Evolutionary conservation across 2,113 vertebrate species (phyloP).

Genomic region (Micronisus gabar): DNA sequence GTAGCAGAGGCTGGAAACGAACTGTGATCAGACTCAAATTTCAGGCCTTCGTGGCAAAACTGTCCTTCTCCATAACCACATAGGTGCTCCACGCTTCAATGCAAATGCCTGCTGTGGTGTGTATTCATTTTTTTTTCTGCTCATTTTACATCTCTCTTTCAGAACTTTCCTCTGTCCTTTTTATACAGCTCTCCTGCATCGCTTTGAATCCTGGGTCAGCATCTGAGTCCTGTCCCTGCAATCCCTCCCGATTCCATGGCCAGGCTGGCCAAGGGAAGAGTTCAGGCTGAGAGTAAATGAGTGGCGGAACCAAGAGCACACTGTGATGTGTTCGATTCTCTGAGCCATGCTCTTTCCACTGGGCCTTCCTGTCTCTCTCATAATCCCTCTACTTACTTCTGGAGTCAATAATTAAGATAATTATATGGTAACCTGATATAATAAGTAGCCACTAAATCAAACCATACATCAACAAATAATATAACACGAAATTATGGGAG

Average conservation of each 20-base stretch:
- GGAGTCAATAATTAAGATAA: conserved; percentile 62
- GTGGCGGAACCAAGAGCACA: neutral
- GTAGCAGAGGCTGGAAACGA: neutral
- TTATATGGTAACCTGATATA: conserved; percentile 65
- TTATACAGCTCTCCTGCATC: neutral
- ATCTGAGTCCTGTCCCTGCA: neutral
- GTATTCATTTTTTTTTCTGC: neutral
- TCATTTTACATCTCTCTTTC: neutral
- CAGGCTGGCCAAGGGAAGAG: neutral
- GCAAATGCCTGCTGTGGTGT: neutral
- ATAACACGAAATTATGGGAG: conserved; percentile 36
- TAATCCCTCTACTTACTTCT: conserved; percentile 48
- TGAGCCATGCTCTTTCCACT: conserved; percentile 18
- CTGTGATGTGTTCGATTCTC: neutral
- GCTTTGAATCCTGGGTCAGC: neutral
- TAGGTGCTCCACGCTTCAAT: neutral
- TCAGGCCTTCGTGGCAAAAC: neutral
- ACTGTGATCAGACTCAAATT: neutral
- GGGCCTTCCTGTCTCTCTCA: conserved; percentile 35
- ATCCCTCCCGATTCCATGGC: neutral
- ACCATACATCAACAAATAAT: conserved; percentile 55
- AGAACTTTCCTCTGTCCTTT: neutral
- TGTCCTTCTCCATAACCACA: neutral
- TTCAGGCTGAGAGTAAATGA: neutral
- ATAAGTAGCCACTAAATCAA: conserved; percentile 63